Conservation (phyloP, 2,797 vertebrate genomes). For the Trichosurus vulpecula region DNA sequence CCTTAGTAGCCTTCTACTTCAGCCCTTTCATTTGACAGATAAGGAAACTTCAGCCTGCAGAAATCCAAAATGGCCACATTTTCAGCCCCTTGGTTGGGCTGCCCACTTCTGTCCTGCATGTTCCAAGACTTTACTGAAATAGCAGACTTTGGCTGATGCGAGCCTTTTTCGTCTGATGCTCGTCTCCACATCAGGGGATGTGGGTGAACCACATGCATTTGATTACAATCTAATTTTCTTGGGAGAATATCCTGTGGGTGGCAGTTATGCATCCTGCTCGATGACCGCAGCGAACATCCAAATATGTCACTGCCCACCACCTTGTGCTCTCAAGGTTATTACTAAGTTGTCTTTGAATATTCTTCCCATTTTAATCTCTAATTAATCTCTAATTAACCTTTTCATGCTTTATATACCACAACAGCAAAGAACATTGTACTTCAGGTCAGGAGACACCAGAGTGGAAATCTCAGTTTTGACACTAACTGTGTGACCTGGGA, state of each 20-base stretch:
- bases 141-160: background rate
- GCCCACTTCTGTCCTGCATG: background rate
- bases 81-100: background rate
- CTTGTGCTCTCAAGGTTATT: background rate
- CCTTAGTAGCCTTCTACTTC: background rate
- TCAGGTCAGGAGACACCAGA: background rate
- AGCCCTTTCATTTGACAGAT: background rate
- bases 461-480: background rate
- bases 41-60: background rate
- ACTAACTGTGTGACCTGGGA: background rate
- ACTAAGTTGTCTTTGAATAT: background rate
- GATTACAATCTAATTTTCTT: slow-evolving; percentile 4
- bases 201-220: background rate
- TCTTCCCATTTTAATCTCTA: background rate
- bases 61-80: background rate
- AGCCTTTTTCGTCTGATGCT: background rate
- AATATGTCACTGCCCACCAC: background rate
- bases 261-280: background rate
- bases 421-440: background rate
- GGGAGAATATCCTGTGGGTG: background rate
- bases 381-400: background rate
- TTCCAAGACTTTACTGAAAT: background rate
- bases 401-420: background rate
- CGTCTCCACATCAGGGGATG: background rate
- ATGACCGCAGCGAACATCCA: background rate